phyloP scores from a whole-genome alignment of 2,797 vertebrate genomes.

The Poecile montanus region DNA sequence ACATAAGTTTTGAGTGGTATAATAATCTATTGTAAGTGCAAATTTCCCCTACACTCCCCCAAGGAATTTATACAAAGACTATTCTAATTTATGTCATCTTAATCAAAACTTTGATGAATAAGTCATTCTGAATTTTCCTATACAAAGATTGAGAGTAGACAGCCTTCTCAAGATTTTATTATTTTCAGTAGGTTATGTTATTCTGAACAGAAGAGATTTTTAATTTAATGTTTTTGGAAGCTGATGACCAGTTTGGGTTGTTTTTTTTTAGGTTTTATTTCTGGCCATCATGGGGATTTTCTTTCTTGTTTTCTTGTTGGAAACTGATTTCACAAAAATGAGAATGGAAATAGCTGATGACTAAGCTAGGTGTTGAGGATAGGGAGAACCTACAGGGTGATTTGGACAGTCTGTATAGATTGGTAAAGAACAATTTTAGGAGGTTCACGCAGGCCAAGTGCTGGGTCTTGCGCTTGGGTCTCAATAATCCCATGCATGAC shows the following conservation, averaged over 20 bases:
- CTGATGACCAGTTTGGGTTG: neutral
- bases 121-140: neutral
- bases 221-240: neutral
- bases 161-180: neutral
- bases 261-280: neutral
- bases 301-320: neutral
- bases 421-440: neutral
- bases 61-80: neutral
- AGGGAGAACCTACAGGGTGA: neutral
- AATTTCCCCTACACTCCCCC: rapidly evolving
- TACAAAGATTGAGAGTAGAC: neutral
- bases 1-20: neutral
- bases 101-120: neutral
- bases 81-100: neutral
- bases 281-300: neutral
- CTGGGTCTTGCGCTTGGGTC: neutral
- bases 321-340: neutral
- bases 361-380: neutral
- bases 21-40: neutral
- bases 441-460: neutral
- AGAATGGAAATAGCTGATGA: neutral
- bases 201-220: neutral
- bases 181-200: neutral
- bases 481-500: neutral
- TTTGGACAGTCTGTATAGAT: neutral